Base-by-base conservation (phyloP, 2,113 vertebrate species). In the Kryptolebias marmoratus region DNA sequence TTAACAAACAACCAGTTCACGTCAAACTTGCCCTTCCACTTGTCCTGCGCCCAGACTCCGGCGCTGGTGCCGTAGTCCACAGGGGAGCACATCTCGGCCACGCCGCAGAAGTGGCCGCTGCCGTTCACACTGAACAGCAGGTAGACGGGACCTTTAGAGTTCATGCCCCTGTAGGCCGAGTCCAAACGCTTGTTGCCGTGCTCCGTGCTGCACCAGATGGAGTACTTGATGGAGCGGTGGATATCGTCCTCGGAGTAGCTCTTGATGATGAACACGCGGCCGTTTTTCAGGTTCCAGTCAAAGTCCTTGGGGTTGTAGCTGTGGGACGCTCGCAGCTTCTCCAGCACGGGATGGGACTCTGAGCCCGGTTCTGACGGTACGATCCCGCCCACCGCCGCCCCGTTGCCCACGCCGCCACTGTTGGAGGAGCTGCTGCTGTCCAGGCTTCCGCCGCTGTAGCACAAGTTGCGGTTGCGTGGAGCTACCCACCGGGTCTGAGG, bases 1-100 rank as follows among this genome's bases (percentile, higher is more conserved):
- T 99, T 99, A 75, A 99, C 98, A 87, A 99, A 99, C 89, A 99
- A 94, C 98, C 98, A 99, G 95, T 96, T 95, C 90, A 99, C 98
- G 0, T 99, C 97, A 59, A 99, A 99, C 91, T 97, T 98, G 85
- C 98, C 98, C 93, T 99, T 99, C 98, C 98, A 99, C 89, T 99
- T 99, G 96, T 99, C 98, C 97, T 99, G 97, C 54, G 98, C 97
- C 98, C 98, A 99, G 83, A 99, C 97, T 15, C 98, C 98, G 0
- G 97, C 98, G 16, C 98, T 98, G 85, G 98, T 96, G 89, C 97
- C 96, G 6, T 99, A 97, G 95, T 99, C 98, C 95, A 99, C 98
- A 0, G 98, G 95, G 0, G 98, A 99, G 89, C 95, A 96, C 98
- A 99, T 99, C 92, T 99, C 97, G 0, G 98, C 98, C 84, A 98